Evolutionary conservation across 2,888 invertebrate genomes (phyloP).

Genomic region (Coronaproctus castanopsis): DNA sequence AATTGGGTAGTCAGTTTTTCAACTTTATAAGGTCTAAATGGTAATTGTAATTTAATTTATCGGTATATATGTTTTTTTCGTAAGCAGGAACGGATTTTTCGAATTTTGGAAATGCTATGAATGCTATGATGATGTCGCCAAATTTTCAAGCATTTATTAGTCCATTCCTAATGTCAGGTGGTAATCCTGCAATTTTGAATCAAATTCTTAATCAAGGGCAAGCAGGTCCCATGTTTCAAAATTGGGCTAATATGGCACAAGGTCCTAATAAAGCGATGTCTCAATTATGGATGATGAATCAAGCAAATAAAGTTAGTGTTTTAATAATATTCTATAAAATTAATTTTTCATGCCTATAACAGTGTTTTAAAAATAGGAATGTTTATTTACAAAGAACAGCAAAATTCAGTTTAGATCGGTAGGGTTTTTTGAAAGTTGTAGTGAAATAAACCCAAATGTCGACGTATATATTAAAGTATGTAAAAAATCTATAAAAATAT

Average conservation of each 20-base stretch:
- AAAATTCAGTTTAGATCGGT: no score
- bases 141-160: slow-evolving; percentile 28
- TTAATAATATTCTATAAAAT: background rate
- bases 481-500: no score
- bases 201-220: slow-evolving; percentile 27
- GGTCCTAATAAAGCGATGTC: slow-evolving; percentile 22
- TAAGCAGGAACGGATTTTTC: slow-evolving; percentile 26
- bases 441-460: no score
- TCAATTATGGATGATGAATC: slow-evolving; percentile 19
- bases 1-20: slow-evolving; percentile 12
- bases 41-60: no score
- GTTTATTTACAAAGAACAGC: no score
- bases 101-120: slow-evolving; percentile 24
- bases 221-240: slow-evolving; percentile 22
- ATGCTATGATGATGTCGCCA: slow-evolving; percentile 26
- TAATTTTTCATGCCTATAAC: no score
- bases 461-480: no score
- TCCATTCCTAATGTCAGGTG: slow-evolving; percentile 25
- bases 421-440: no score
- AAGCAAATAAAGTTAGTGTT: slow-evolving; percentile 16
- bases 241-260: slow-evolving; percentile 24
- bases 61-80: no score
- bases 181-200: slow-evolving; percentile 18
- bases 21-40: no score
- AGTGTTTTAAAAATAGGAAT: no score